A percentile compares a stretch with the other conserved stretches of the same genome.
Conservation (phyloP, 2,797 vertebrate species). For the Myioborus melanocephalus region DNA sequence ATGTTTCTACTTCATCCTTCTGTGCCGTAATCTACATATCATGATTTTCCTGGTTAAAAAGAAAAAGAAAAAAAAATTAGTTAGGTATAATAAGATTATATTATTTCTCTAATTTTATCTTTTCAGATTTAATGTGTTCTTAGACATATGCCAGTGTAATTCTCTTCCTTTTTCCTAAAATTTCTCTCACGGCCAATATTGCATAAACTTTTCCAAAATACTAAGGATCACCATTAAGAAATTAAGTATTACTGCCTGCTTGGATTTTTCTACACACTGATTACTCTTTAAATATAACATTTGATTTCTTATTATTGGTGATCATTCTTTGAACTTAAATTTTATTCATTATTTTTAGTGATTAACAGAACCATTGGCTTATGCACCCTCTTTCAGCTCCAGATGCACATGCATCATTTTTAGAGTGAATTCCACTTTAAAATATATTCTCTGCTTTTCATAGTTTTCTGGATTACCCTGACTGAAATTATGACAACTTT, state of each 20-base stretch:
- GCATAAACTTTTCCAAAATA: neutral
- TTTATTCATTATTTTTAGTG: neutral
- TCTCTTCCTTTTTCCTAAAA: neutral
- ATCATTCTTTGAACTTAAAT: neutral
- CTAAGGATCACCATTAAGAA: neutral
- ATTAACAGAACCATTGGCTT: neutral
- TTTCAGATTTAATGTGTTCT: neutral
- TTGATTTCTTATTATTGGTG: neutral
- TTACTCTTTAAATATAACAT: neutral
- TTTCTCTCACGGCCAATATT: neutral
- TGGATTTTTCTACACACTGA: neutral
- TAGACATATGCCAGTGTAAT: neutral
- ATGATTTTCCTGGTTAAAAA: neutral
- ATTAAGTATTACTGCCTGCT: neutral
- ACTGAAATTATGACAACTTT: neutral
- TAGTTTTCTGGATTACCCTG: neutral
- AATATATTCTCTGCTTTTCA: neutral
- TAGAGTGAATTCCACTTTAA: neutral
- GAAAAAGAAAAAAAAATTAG: fast-evolving
- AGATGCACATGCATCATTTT: neutral
- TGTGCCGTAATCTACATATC: neutral
- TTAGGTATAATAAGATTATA: neutral
- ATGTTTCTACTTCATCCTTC: neutral
- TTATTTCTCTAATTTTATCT: neutral
- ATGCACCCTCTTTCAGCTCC: neutral